Base-by-base conservation (phyloP, 1,140 invertebrate species). In the Drosophila varians region DNA sequence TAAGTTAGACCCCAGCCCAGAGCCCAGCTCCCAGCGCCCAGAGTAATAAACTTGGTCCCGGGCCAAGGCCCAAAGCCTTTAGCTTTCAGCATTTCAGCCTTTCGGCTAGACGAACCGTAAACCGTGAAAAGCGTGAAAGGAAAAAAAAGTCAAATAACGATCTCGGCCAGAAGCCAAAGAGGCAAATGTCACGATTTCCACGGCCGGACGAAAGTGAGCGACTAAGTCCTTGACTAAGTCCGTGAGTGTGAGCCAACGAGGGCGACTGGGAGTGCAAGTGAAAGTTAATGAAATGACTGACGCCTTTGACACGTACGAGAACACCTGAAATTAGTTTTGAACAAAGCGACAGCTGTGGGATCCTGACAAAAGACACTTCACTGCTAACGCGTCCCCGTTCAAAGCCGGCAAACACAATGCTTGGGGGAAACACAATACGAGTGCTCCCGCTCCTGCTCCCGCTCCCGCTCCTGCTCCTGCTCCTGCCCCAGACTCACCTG, bases 201-300 rank as follows among this genome's bases (percentile, higher is more conserved):
- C 26, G 31, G 28, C 26, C n/a, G 46, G 51, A 36, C 40, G 62
- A 74, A 51, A 57, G 48, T 40, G 53, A 62, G 42, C 21, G 66
- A 57, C 49, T 71, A 74, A 57, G 51, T 12, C 5, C 12, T 23
- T 25, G 25, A 66, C n/a, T n/a, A n/a, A 54, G 58, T 60, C 38
- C 38, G 18, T 60, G 28, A 77, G 40, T 18, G 14, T 7, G 45
- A 46, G 38, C 8, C 14, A 6, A 42, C 8, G 46, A 48, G 53
- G 48, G 53, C 28, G 12, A 56, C 61, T 79, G 72, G 79, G 46
- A 48, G 53, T 51, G 53, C 28, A 14, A 56, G 66, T 79, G 72
- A 86, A 76, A 76, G 61, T 64, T 79, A 86, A 79, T 84, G 57
- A 84, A 84, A 86, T 73, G 80, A 75, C 60, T 64, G 49, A 48